Evolutionary conservation across 2,888 invertebrate species (phyloP), one percentile per base, ranked within the genome.

Genomic region (Helicoverpa assulta): DNA sequence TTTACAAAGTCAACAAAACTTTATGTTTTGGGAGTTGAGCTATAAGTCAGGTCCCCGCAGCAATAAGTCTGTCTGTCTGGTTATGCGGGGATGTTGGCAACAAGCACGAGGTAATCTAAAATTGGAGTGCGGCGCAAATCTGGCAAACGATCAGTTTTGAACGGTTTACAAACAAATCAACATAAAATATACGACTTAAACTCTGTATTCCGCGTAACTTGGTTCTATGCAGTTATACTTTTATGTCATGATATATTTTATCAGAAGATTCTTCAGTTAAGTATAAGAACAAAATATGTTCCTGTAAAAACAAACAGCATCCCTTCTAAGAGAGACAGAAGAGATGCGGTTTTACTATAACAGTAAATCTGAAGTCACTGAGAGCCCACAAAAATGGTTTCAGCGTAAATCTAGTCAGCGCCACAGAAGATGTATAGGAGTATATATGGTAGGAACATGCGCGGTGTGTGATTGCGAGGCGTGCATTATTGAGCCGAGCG

Each of bases 401-500:
- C 14, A 33, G 50, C 12, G n/a, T 51, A 52, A 59, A 72, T 59
- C 54, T 51, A 73, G 58, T 52, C 54, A 55, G 47, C 73, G 3
- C 37, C 26, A 33, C n/a, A 62, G 56, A 58, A 58, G 61, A 74
- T 67, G 57, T 12, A 78, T 33, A 60, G 54, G 10, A n/a, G 16
- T 29, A n/a, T 18, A n/a, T 18, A 1, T n/a, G n/a, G 55, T 54
- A 67, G 37, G 55, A 66, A 61, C 69, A 60, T 52, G 57, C 54
- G 61, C 33, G 51, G 52, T 55, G 43, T 64, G 67, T 72, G 81
- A 74, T 72, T 67, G 79, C 68, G 72, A 57, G 57, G 60, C 67
- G 50, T 81, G 70, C 82, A 81, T 81, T 83, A 83, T 81, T 75
- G 67, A 83, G 77, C 50, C 54, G 67, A 16, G 66, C 37, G 40